Evolutionary conservation across 1,140 invertebrate species (phyloP).

Genomic region (Agrypnia vestita): DNA sequence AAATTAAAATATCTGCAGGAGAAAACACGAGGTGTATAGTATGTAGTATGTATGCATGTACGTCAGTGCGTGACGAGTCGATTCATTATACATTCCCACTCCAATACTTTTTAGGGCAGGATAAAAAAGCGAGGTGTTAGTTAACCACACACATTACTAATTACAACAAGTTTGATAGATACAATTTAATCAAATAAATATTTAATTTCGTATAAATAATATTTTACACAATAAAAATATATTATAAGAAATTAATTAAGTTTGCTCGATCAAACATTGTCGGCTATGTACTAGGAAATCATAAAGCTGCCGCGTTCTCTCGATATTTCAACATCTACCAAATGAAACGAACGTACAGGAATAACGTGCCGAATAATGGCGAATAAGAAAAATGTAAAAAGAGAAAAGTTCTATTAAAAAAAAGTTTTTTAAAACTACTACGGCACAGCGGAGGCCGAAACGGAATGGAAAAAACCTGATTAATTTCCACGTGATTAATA

Average conservation of each 20-base stretch:
- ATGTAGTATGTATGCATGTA: background rate
- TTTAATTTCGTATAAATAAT: no score
- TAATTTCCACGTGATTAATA: slow-evolving; percentile 59
- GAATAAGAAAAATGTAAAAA: slow-evolving; percentile 34
- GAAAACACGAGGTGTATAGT: background rate
- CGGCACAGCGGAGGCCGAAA: slow-evolving; percentile 22
- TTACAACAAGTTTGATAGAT: no score
- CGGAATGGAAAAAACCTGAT: slow-evolving; percentile 45
- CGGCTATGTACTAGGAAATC: background rate
- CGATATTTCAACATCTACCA: slow-evolving; percentile 17
- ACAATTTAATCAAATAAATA: no score
- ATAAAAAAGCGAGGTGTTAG: no score
- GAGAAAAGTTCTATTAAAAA: slow-evolving; percentile 27
- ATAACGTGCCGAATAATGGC: slow-evolving; percentile 29
- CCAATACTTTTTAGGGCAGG: background rate
- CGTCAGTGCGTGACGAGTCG: slow-evolving; percentile 1
- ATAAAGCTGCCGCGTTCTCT: slow-evolving; percentile 18
- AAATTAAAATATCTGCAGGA: background rate
- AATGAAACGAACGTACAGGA: slow-evolving; percentile 19
- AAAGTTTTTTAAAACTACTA: slow-evolving; percentile 20
- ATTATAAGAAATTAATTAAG: no score
- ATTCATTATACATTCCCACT: background rate
- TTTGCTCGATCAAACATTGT: background rate
- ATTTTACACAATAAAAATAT: no score
- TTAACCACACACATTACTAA: no score